Conservation (phyloP, 2,113 vertebrate species). For the Murina feae region DNA sequence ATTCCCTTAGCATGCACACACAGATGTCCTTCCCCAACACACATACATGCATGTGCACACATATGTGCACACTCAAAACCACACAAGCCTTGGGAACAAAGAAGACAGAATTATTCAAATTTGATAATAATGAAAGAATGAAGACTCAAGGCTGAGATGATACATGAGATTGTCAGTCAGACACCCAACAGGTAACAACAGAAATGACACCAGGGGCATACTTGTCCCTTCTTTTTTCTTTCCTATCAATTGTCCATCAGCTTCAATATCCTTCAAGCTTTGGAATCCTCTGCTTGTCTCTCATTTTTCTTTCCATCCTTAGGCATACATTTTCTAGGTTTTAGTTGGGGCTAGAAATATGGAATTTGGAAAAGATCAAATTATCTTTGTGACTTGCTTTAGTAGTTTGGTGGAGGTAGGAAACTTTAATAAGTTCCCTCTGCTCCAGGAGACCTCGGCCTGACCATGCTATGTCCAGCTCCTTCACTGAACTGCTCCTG, state of each 20-base stretch:
- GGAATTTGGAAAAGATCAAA: conserved; percentile 30
- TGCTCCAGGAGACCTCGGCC: not conserved
- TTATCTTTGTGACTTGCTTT: not conserved
- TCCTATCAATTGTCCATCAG: conserved; percentile 18
- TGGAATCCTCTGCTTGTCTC: not conserved
- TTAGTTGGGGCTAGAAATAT: not conserved
- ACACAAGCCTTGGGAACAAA: not conserved
- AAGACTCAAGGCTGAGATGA: not conserved
- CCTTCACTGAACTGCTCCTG: not conserved
- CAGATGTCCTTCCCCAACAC: not conserved
- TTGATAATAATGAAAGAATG: conserved; percentile 2
- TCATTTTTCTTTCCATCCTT: conserved; percentile 1
- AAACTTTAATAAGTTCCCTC: not conserved
- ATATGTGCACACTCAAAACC: not conserved
- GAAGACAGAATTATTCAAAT: not conserved
- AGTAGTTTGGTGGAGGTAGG: not conserved
- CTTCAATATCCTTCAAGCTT: conserved; percentile 21
- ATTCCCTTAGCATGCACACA: not conserved
- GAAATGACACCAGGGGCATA: not conserved
- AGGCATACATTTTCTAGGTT: not conserved
- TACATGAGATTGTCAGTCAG: conserved; percentile 45
- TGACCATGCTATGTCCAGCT: not conserved
- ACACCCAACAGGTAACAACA: conserved; percentile 48
- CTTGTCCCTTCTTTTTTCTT: not conserved
- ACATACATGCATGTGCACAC: not conserved